Base-by-base conservation (phyloP, 2,888 invertebrate species). In the Palloptera scutellata region DNA sequence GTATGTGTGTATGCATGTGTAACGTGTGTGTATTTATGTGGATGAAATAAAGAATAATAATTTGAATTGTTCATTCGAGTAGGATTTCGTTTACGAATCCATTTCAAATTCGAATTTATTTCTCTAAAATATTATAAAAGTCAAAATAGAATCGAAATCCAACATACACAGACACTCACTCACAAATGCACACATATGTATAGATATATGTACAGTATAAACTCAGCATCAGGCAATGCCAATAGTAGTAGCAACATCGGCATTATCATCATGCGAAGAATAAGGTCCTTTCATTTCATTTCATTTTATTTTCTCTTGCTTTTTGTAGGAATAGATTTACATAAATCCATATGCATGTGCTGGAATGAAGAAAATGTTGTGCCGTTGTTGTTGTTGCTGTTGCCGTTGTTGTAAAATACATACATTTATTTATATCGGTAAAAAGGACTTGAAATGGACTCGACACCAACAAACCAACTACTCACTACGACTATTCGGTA, bases 71-170 rank as follows among this genome's bases (percentile, higher is more conserved):
- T 74, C 74, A 74, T 75, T 74, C 74, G 73, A 71, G 72, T 74
- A 81, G 82, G 81, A 81, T 81, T 82, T 82, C 82, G 79, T 77
- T 81, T 78, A 71, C 77, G 78, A 82, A 78, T 82, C 81, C 81
- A 78, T 81, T 81, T 81, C 81, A 82, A 81, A 81, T 82, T 68
- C 68, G 63, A 69, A 66, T 60, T 55, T 67, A 48, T 67, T 51
- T 78, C 76, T 74, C 78, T 78, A 81, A 80, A 79, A 81, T 81
- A 80, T 80, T 81, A 81, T 78, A 78, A 81, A 81, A 81, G 81
- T 81, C 82, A 80, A 80, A 80, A 80, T 79, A 67, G 61, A 62
- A 72, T 64, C 67, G 62, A 58, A 62, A 62, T 67, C 64, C 43
- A 68, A 40, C 12, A 17, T 19, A 17, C 64, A 64, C n/a, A 64